Evolutionary conservation across 1,140 invertebrate species (phyloP).

Genomic region (Calliphora vicina): DNA sequence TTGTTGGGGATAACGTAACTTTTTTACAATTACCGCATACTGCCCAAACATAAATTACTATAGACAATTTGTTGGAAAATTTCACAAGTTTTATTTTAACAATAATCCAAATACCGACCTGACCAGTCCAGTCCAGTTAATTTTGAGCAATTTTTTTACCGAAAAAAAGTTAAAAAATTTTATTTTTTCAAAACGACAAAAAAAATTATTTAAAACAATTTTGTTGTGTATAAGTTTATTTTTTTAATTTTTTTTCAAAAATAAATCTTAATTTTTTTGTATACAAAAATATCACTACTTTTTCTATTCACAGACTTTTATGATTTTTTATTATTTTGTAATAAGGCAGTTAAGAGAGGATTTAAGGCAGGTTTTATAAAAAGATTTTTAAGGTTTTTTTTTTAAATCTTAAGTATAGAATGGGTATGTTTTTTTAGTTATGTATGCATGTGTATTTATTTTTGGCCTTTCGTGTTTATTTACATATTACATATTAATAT

Average conservation of each 20-base stretch:
- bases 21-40: background rate
- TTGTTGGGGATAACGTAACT: slow-evolving; percentile 24
- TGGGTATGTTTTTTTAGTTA: too few species aligned
- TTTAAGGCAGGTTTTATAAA: slow-evolving; percentile 21
- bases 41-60: background rate
- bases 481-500: too few species aligned
- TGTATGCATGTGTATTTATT: background rate
- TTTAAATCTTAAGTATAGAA: too few species aligned
- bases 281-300: slow-evolving; percentile 24
- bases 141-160: background rate
- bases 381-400: background rate
- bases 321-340: background rate
- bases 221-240: background rate
- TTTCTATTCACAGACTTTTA: slow-evolving; percentile 21
- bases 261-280: background rate
- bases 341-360: slow-evolving; percentile 29
- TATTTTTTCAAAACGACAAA: too few species aligned
- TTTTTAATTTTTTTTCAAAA: background rate
- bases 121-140: background rate
- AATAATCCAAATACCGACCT: background rate
- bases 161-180: too few species aligned
- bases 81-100: background rate
- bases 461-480: background rate
- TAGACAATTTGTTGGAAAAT: background rate
- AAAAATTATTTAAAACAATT: too few species aligned